Evolutionary conservation across 2,888 invertebrate genomes (phyloP), one percentile per base, ranked within the genome.

Genomic region (Parasteatoda lunata): DNA sequence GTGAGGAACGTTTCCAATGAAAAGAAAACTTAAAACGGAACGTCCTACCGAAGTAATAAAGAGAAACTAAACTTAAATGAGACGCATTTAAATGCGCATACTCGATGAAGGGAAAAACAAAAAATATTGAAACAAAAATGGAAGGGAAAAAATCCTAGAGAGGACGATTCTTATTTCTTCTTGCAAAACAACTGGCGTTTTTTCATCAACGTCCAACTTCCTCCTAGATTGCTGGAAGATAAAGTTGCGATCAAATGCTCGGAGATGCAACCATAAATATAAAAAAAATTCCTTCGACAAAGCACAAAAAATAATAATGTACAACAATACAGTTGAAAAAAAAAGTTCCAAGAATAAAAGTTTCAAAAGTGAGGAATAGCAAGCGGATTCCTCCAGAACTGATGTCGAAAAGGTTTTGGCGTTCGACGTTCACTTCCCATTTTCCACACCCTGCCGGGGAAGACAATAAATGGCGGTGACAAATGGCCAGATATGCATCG

Each of bases 61-160:
- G 75, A 49, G 52, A 82, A 51, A 48, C 73, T 75, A 84, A 79
- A 79, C 75, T 68, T 75, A 84, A 84, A 79, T 79, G 68, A 84
- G 75, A 65, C 64, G 69, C 78, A 84, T 84, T 84, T 84, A 84
- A 84, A 84, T 78, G 77, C 68, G 72, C 77, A 84, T 77, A 77
- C 71, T 59, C 30, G 76, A 82, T 70, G 76, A 76, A 70, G 65
- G 30, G 51, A 69, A 51, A 4, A 8, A 65, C 30, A 49, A 47
- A 76, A 82, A 70, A 47, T 45, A 76, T 54, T 52, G 45, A 15
- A 64, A 9, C 7, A 8, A 70, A 77, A 68, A 47, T 49, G 49
- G 11, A 64, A 59, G 48, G 11, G 64, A 68, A 45, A 68, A 48
- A 78, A 30, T 30, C 30, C 30, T 1, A 30, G 30, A 47, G 45